Evolutionary conservation across 2,797 vertebrate genomes (phyloP).

Genomic region (Bucorvus abyssinicus): DNA sequence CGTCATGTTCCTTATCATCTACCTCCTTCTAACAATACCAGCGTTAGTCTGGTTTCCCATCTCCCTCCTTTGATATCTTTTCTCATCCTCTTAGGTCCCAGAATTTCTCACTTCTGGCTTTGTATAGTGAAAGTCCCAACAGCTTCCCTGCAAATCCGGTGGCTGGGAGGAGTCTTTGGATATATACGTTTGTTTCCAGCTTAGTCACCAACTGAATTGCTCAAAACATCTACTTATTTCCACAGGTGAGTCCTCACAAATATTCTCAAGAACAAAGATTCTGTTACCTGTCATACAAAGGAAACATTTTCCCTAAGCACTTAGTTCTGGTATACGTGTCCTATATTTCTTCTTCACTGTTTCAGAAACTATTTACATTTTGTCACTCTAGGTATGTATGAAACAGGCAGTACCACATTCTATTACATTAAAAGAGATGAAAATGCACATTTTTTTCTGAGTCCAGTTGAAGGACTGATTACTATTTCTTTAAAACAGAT

Average conservation of each 20-base stretch:
- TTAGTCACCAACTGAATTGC: not conserved
- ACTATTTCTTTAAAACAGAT: not conserved
- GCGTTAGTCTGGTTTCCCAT: not conserved
- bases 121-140: not conserved
- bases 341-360: not conserved
- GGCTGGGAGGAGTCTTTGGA: rapidly evolving
- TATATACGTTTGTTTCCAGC: rapidly evolving
- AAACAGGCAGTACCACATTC: not conserved
- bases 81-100: not conserved
- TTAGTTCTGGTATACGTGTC: not conserved
- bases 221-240: not conserved
- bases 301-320: not conserved
- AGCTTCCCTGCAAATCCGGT: not conserved
- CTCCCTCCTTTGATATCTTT: too few relatives aligned
- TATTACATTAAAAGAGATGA: not conserved
- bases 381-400: not conserved
- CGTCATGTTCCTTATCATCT: not conserved
- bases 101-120: not conserved
- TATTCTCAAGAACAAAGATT: not conserved
- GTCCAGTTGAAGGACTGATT: not conserved
- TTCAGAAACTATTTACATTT: not conserved
- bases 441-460: not conserved
- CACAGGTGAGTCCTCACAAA: not conserved
- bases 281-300: not conserved
- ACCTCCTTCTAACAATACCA: not conserved